Evolutionary conservation across 1,140 invertebrate genomes (phyloP), one percentile per base, ranked within the genome.

Genomic region (Macrosteles quadrilineatus): DNA sequence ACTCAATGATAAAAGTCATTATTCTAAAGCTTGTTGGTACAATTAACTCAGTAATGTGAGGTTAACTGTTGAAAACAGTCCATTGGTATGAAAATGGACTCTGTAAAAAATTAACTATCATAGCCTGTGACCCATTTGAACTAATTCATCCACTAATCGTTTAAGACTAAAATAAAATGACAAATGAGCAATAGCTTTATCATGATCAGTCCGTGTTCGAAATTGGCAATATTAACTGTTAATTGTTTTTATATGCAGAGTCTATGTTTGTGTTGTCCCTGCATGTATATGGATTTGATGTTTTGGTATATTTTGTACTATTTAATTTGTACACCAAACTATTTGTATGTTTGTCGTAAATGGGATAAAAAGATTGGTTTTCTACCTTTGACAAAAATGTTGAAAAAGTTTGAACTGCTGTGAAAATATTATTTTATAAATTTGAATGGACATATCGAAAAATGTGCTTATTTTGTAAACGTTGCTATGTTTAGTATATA

Each of bases 271-370:
- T 21, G 47, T 50, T 50, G 47, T 50, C 21, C 4, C n/a, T 17
- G 14, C 21, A 21, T 50, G 47, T 3, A 50, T 50, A 50, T 9
- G 21, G 14, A 50, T 4, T 50, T 19, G 21, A 50, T 50, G 47
- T 50, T 50, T 50, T 50, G 47, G 47, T 50, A 50, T n/a, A 50
- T 50, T 50, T 50, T 50, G 47, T 50, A 50, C n/a, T 19, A 11
- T 21, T 50, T 17, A 21, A 17, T 6, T 50, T 50, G 47, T 50
- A 50, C 47, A 21, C 47, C 2, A 19, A 11, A 19, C 21, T 11
- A 11, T 11, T 19, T 50, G 3, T 50, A 50, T 50, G 4, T 50
- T n/a, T 50, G 47, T 50, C 47, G 3, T 9, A 6, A 19, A n/a
- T 50, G 21, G 3, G 17, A 9, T 40, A 40, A 6, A 40, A 40